A percentile compares a stretch with the other conserved stretches of the same genome.
Conservation (phyloP, 2,113 vertebrate genomes). For the Amia ocellicauda region DNA sequence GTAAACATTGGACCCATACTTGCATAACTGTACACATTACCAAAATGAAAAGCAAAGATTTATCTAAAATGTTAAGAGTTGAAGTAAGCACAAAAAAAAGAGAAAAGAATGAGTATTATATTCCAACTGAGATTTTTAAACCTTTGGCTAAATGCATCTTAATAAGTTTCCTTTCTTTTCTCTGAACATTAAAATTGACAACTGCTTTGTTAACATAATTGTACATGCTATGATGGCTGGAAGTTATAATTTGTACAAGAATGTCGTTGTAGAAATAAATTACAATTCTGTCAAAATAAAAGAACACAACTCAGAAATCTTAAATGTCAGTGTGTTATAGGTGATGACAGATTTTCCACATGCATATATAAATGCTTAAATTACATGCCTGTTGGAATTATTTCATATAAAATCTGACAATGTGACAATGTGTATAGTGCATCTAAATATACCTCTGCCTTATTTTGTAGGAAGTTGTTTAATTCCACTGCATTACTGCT, state of each 20-base stretch:
- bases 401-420: slow-evolving; percentile 29
- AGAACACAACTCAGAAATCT: slow-evolving; percentile 19
- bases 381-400: slow-evolving; percentile 27
- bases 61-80: no score
- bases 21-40: no score
- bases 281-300: slow-evolving; percentile 26
- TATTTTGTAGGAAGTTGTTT: slow-evolving; percentile 21
- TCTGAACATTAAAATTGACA: slow-evolving; percentile 32
- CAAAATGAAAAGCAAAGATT: no score
- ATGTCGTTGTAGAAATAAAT: slow-evolving; percentile 2
- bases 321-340: slow-evolving; percentile 19
- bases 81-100: no score
- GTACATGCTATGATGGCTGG: slow-evolving; percentile 12
- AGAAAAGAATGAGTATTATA: no score
- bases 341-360: slow-evolving; percentile 33
- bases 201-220: slow-evolving; percentile 21
- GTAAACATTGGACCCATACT: no score
- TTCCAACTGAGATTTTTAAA: slow-evolving; percentile 5
- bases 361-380: slow-evolving; percentile 28
- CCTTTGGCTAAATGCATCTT: slow-evolving; percentile 7
- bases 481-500: slow-evolving; percentile 10
- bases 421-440: slow-evolving; percentile 26
- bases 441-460: slow-evolving; percentile 21
- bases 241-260: slow-evolving; percentile 23
- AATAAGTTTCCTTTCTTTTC: slow-evolving; percentile 38